phyloP scores from a whole-genome alignment of 2,113 vertebrate species.

The Pyrgilauda ruficollis region DNA sequence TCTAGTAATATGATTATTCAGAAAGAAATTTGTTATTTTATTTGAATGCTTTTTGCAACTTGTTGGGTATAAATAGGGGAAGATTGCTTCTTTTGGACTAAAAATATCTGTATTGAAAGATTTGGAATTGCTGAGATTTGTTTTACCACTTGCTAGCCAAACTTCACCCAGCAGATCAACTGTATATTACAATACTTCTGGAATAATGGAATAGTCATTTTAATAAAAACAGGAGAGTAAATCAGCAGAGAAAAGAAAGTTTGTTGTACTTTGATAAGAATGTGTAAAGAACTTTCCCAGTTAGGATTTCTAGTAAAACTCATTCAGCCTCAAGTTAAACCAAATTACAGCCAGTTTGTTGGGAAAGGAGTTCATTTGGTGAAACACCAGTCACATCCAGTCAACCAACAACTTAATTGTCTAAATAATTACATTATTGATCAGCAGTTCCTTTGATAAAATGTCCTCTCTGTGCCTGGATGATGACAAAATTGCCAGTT shows the following conservation, averaged over 20 bases:
- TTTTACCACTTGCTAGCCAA: neutral
- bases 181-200: neutral
- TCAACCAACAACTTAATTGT: neutral
- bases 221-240: neutral
- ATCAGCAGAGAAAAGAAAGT: neutral
- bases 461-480: neutral
- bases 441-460: neutral
- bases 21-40: neutral
- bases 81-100: neutral
- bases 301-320: neutral
- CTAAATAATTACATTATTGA: neutral
- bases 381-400: neutral
- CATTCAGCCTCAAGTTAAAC: neutral
- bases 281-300: neutral
- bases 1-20: neutral
- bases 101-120: neutral
- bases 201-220: neutral
- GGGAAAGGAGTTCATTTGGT: neutral
- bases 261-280: neutral
- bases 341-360: neutral
- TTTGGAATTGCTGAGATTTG: neutral
- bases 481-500: neutral
- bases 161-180: neutral
- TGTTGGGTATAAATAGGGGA: neutral
- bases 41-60: neutral